Conservation (phyloP, 2,888 invertebrate species). For the Argyra leucocephala region DNA sequence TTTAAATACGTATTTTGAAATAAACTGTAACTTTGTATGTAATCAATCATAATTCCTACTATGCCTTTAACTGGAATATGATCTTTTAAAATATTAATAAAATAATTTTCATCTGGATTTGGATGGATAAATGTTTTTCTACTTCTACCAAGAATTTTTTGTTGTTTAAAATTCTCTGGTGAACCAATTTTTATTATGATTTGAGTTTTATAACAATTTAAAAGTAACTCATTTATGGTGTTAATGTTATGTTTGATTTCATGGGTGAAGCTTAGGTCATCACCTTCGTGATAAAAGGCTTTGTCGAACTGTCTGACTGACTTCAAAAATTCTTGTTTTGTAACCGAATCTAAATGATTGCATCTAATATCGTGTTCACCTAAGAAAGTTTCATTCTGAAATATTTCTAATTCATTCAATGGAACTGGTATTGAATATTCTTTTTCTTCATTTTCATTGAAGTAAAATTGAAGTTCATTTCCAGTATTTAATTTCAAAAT, state of each 20-base stretch:
- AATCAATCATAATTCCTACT: too few relatives aligned
- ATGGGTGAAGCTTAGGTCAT: too few relatives aligned
- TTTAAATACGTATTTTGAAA: too few relatives aligned
- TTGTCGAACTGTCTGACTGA: not conserved
- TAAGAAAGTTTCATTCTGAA: too few relatives aligned
- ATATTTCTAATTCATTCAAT: too few relatives aligned
- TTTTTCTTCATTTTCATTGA: too few relatives aligned
- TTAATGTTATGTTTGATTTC: too few relatives aligned
- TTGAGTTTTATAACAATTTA: conserved; percentile 15
- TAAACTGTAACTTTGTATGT: too few relatives aligned
- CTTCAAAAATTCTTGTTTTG: not conserved
- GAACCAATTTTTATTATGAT: conserved; percentile 10
- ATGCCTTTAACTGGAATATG: conserved; percentile 12
- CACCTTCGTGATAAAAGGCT: conserved; percentile 9
- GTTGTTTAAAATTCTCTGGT: not conserved
- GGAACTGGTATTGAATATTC: too few relatives aligned
- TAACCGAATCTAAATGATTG: conserved; percentile 2
- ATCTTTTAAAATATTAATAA: conserved; percentile 13
- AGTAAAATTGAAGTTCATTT: conserved; percentile 13
- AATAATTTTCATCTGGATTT: conserved; percentile 11
- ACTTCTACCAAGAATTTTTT: not conserved
- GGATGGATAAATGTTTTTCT: conserved; percentile 12
- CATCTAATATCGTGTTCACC: not conserved
- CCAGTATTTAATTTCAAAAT: conserved; percentile 9
- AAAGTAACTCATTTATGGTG: too few relatives aligned